Conservation (phyloP, 1,140 invertebrate species). For the Liolophura sinensis region DNA sequence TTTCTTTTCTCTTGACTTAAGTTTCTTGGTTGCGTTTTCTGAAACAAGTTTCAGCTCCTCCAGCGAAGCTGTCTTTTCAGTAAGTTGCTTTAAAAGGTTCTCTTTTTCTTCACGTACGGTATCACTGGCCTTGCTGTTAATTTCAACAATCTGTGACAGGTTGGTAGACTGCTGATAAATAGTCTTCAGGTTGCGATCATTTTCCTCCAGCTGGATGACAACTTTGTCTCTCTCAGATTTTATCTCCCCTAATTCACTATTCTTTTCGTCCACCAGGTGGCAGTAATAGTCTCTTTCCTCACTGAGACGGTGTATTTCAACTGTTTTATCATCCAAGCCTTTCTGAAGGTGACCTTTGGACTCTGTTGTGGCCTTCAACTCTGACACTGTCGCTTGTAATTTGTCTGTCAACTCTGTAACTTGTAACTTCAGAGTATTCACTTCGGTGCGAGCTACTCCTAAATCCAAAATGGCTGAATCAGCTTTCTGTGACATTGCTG, state of each 20-base stretch:
- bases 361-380: slow-evolving; percentile 23
- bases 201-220: slow-evolving; percentile 46
- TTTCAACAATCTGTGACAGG: slow-evolving; percentile 41
- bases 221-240: slow-evolving; percentile 38
- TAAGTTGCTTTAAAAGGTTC: slow-evolving; percentile 28
- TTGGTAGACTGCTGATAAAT: slow-evolving; percentile 42
- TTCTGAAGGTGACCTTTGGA: slow-evolving; percentile 1
- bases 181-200: slow-evolving; percentile 40
- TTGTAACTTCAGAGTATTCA: slow-evolving; percentile 26
- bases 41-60: slow-evolving; percentile 38
- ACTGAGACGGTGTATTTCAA: slow-evolving; percentile 35
- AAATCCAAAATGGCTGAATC: slow-evolving; percentile 32
- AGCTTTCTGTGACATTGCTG: slow-evolving; percentile 39
- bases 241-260: slow-evolving; percentile 34
- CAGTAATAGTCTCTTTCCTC: slow-evolving; percentile 46
- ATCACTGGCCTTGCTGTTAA: slow-evolving; percentile 34
- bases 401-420: slow-evolving; percentile 25
- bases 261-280: slow-evolving; percentile 37
- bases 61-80: slow-evolving; percentile 36
- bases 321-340: slow-evolving; percentile 20
- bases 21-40: slow-evolving; percentile 41
- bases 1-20: slow-evolving; percentile 44
- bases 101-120: slow-evolving; percentile 45
- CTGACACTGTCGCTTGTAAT: slow-evolving; percentile 25
- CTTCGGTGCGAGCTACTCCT: slow-evolving; percentile 31